These are phyloP conservation scores for Dermatemys mawii DNA, from an alignment of 2,113 vertebrate genomes.

Conservation along the genomic window DNA sequence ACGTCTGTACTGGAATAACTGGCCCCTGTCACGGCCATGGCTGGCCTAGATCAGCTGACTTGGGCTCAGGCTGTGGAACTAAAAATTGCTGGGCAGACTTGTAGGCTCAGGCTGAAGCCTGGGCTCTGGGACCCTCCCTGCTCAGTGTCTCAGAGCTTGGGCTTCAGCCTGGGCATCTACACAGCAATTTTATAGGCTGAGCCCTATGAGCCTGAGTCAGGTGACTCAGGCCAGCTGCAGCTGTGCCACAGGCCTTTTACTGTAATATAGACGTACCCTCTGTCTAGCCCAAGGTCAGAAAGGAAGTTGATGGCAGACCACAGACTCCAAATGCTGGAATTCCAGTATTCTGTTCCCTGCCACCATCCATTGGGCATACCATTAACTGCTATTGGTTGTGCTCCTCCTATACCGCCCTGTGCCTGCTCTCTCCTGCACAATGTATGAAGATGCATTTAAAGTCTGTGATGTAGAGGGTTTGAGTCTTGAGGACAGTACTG, in stretches of 20 bases:
- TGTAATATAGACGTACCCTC: neutral
- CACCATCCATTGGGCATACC: accelerated
- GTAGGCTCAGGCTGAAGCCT: neutral
- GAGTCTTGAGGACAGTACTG: neutral
- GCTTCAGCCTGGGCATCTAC: neutral
- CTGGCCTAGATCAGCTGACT: neutral
- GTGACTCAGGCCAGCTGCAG: too few relatives aligned
- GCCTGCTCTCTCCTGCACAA: neutral
- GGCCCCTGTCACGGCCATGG: too few relatives aligned
- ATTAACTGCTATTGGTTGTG: neutral
- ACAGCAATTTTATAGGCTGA: too few relatives aligned
- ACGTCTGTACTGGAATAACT: neutral
- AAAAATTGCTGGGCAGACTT: neutral
- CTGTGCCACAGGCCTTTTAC: too few relatives aligned
- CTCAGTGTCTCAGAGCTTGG: neutral
- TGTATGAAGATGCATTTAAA: neutral
- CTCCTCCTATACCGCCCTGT: neutral
- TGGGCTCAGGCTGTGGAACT: neutral
- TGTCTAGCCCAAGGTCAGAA: neutral
- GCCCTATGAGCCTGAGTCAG: too few relatives aligned
- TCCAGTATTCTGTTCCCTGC: neutral
- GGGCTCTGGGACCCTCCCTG: neutral
- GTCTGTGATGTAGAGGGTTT: neutral
- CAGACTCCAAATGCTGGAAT: neutral
- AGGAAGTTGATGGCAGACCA: neutral